These are phyloP conservation scores for Lacanobia wlatinum DNA, from an alignment of 2,888 invertebrate genomes.

Conservation along the genomic window DNA sequence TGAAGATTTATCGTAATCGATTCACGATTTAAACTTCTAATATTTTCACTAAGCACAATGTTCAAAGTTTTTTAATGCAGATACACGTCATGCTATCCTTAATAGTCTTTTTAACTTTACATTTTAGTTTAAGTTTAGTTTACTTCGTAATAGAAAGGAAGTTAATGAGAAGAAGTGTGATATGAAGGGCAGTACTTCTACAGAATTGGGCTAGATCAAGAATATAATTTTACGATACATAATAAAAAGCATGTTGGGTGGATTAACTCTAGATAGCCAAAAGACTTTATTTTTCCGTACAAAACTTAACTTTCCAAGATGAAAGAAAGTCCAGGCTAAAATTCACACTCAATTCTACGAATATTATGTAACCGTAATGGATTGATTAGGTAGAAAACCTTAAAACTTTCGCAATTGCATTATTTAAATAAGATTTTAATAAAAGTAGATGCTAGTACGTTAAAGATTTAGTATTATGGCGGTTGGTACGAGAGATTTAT, in stretches of 20 bases:
- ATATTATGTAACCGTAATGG: background rate
- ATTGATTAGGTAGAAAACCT: conserved; percentile 9
- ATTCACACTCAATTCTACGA: background rate
- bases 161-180: conserved; percentile 50
- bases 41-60: conserved; percentile 29
- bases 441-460: conserved; percentile 1
- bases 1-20: conserved; percentile 28
- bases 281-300: background rate
- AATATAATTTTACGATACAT: background rate
- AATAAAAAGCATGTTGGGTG: background rate
- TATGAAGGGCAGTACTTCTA: conserved; percentile 52
- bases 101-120: conserved; percentile 11
- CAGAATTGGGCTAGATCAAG: conserved; percentile 11
- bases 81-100: conserved; percentile 32
- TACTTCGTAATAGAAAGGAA: conserved; percentile 3
- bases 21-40: conserved; percentile 23
- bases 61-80: conserved; percentile 30
- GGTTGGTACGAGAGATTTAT: conserved; percentile 25
- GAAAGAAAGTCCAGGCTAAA: background rate
- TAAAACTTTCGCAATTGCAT: background rate
- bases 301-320: background rate
- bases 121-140: conserved; percentile 6
- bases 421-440: background rate
- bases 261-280: background rate
- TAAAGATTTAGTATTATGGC: conserved; percentile 11